Percentiles rank a stretch among this genome's conserved stretches.
Conservation (phyloP, 2,113 vertebrate species). For the Edolisoma coerulescens region DNA sequence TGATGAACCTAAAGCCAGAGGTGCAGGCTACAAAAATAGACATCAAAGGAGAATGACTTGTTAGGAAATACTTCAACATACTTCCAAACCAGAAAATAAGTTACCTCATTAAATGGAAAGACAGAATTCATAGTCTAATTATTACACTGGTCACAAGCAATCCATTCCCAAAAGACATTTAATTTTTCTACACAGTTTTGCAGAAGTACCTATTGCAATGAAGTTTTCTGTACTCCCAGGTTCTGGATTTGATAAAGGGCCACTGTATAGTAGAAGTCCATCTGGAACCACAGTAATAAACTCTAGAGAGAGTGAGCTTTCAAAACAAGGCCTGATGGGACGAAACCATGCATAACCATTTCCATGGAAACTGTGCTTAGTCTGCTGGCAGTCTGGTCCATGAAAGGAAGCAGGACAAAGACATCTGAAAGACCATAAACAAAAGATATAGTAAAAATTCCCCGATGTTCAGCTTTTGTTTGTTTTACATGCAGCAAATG, state of each 20-base stretch:
- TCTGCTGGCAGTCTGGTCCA: slow-evolving; percentile 89
- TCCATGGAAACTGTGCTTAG: slow-evolving; percentile 87
- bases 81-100: not conserved
- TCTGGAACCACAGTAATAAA: slow-evolving; percentile 85
- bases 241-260: slow-evolving; percentile 80
- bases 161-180: not conserved
- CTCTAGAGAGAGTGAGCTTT: slow-evolving; percentile 85
- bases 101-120: not conserved
- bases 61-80: not conserved
- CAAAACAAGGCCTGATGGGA: slow-evolving; percentile 84
- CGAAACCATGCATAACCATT: slow-evolving; percentile 89
- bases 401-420: slow-evolving; percentile 83
- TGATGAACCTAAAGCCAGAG: not conserved
- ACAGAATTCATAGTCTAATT: not conserved
- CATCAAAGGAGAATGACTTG: not conserved
- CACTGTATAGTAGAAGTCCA: slow-evolving; percentile 84
- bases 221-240: slow-evolving; percentile 82
- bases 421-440: slow-evolving; percentile 74
- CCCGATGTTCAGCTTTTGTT: not conserved
- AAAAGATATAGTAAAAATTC: not conserved
- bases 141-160: not conserved
- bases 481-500: not conserved
- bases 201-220: slow-evolving; percentile 84
- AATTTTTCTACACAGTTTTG: not conserved
- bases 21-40: not conserved